Evolutionary conservation across 2,113 vertebrate species (phyloP), one percentile per base, ranked within the genome.

Genomic region (Peromyscus leucopus): DNA sequence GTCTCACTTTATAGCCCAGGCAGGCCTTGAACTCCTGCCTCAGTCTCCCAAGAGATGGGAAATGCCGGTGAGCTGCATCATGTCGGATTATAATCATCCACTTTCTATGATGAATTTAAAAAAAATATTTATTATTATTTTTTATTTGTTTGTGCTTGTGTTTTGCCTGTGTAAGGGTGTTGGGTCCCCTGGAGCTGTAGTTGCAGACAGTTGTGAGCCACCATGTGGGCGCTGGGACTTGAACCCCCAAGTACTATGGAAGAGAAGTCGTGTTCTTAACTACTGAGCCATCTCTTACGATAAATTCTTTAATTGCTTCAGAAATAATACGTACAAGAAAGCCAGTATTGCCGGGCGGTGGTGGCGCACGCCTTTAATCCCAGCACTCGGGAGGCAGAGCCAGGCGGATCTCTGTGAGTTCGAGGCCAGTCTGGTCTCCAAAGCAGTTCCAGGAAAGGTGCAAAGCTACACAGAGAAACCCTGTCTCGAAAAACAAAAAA

Each of bases 251-350:
- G 71, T 39, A 72, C 36, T 21, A 21, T 72, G 36, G 69, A 21
- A 39, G 36, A 21, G 36, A 17, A 6, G 5, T 10, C 1, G 0
- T 10, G 71, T 17, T 72, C 71, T 72, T 72, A n/a, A 39, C 71
- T 7, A 9, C 71, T 72, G 71, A 72, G 19, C 36, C 71, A n/a
- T 39, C 71, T 72, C 36, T 39, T 17, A 72, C 39, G 39, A 33
- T 79, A 28, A 48, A 4, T 12, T 46, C 59, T 61, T 48, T 42
- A 85, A 26, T 88, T 94, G 75, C 33, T 95, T 95, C 67, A 97
- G 87, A 96, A 96, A 82, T 61, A 61, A n/a, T 72, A 48, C 6
- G 1, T 55, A 55, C 74, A 84, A 84, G 59, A 7, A 63, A 84
- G 79, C 51, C n/a, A 76, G 2, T 87, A 59, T 42, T 42, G 42